A percentile compares a stretch with the other conserved stretches of the same genome.
Conservation (phyloP, 2,797 vertebrate genomes). For the Triplophysa bombifrons region DNA sequence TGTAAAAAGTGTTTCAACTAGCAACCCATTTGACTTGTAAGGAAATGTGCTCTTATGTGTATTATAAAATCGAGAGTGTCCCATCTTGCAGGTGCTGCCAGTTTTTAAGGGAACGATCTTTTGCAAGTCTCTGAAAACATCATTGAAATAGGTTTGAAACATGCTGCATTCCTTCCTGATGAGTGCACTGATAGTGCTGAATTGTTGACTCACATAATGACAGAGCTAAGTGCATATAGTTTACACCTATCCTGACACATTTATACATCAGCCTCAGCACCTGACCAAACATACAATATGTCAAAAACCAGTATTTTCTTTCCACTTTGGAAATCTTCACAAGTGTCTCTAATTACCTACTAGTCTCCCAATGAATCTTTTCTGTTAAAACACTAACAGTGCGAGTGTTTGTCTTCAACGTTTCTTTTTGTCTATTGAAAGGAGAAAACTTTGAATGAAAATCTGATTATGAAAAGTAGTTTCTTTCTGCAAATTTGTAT, state of each 20-base stretch:
- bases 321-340: conserved; percentile 29
- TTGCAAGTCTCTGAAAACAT: conserved; percentile 39
- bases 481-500: background rate
- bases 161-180: conserved; percentile 59
- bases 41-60: background rate
- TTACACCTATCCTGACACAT: conserved; percentile 54
- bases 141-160: conserved; percentile 47
- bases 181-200: conserved; percentile 59
- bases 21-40: background rate
- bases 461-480: background rate
- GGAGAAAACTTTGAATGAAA: background rate
- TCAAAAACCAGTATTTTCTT: conserved; percentile 22
- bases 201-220: conserved; percentile 61
- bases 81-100: conserved; percentile 31
- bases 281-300: conserved; percentile 51
- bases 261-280: conserved; percentile 49
- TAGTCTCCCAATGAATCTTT: conserved; percentile 1
- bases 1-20: background rate
- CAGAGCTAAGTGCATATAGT: conserved; percentile 56
- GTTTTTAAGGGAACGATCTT: conserved; percentile 14
- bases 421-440: background rate
- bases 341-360: conserved; percentile 27
- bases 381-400: background rate
- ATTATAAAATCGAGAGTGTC: background rate
- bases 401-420: background rate